Conservation (phyloP, 1,140 invertebrate species). For the Drosophila sturtevanti region DNA sequence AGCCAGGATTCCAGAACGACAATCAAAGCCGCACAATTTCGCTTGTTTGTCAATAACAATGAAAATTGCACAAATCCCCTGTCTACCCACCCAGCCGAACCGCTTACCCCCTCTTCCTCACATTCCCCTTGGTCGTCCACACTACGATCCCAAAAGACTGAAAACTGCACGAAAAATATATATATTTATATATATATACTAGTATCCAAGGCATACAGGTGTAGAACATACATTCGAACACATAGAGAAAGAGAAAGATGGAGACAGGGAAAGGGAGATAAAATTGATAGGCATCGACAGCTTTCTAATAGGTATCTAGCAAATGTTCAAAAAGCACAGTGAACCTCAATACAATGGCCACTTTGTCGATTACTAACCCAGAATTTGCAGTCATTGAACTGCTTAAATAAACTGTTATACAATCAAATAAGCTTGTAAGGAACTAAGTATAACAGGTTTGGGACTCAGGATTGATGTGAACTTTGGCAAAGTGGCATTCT, state of each 20-base stretch:
- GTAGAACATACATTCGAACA: neutral
- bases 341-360: neutral
- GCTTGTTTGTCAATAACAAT: constrained; percentile 74
- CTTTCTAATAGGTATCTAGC: neutral
- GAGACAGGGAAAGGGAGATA: neutral
- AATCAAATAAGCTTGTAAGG: too few species aligned
- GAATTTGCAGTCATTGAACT: neutral
- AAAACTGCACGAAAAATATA: constrained; percentile 5
- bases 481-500: too few species aligned
- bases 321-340: neutral
- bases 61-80: constrained; percentile 34
- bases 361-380: neutral
- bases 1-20: constrained; percentile 49
- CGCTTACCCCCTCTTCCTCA: neutral
- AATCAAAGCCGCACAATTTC: constrained; percentile 71
- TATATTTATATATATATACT: neutral
- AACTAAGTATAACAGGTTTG: too few species aligned
- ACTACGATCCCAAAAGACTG: neutral
- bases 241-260: neutral
- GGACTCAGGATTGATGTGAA: too few species aligned
- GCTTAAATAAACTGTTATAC: neutral
- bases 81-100: neutral
- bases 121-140: neutral
- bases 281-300: constrained; percentile 7
- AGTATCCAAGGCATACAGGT: neutral